Percentiles rank a stretch among this genome's conserved stretches.
Evolutionary conservation across 2,113 vertebrate genomes (phyloP).

Genomic region (Peromyscus polionotus): DNA sequence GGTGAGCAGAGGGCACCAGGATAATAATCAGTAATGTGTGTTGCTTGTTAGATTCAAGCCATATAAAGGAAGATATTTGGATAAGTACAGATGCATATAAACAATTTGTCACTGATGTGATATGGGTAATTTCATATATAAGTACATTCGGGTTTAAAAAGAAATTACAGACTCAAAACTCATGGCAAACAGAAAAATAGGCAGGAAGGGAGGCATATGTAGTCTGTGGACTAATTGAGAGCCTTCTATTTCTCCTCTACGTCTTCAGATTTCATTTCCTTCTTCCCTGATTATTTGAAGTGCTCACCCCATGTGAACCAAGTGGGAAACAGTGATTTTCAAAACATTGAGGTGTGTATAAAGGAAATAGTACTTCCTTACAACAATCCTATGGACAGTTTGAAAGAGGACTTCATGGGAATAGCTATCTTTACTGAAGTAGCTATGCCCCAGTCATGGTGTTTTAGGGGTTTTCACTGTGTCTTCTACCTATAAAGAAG

Average conservation of each 20-base stretch:
- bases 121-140: slow-evolving; percentile 23
- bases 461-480: background rate
- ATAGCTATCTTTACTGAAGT: background rate
- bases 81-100: background rate
- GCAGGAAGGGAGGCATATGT: background rate
- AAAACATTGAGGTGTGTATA: background rate
- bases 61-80: slow-evolving; percentile 27
- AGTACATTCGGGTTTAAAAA: background rate
- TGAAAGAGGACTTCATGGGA: background rate
- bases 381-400: background rate
- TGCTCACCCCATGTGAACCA: background rate
- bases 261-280: slow-evolving; percentile 3
- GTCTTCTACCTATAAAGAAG: background rate
- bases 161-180: slow-evolving; percentile 4
- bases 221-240: background rate
- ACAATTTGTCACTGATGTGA: background rate
- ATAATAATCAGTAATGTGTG: background rate
- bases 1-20: background rate
- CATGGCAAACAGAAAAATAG: background rate
- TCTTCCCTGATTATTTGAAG: background rate
- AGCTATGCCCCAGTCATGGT: background rate
- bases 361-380: background rate
- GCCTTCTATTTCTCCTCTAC: background rate
- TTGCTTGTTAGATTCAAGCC: slow-evolving; percentile 4
- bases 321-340: background rate